These are phyloP conservation scores for Nomada lathburiana DNA, from an alignment of 2,888 invertebrate species.

Conservation along the genomic window DNA sequence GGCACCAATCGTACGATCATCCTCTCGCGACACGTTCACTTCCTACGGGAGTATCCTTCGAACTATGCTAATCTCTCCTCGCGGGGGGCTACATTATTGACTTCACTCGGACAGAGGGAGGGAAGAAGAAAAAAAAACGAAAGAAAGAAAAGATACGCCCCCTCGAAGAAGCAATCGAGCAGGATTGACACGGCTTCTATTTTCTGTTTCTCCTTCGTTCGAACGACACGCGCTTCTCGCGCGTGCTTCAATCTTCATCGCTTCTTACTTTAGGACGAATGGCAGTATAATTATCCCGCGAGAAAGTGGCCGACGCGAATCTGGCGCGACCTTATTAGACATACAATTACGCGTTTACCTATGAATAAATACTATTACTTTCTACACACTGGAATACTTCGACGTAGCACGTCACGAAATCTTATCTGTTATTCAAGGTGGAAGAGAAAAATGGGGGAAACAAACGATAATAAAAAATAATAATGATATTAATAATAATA, in stretches of 20 bases:
- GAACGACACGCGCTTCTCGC: slow-evolving; percentile 22
- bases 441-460: slow-evolving; percentile 51
- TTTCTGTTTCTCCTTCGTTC: background rate
- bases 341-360: slow-evolving; percentile 62
- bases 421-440: slow-evolving; percentile 61
- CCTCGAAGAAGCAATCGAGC: slow-evolving; percentile 22
- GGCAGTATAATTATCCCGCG: slow-evolving; percentile 54
- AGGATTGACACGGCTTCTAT: slow-evolving; percentile 1
- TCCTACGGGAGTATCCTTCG: background rate
- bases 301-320: slow-evolving; percentile 13
- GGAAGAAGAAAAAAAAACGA: too few species aligned
- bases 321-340: slow-evolving; percentile 27
- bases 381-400: slow-evolving; percentile 82
- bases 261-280: slow-evolving; percentile 52
- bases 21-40: background rate
- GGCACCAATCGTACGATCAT: slow-evolving; percentile 4
- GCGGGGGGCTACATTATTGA: slow-evolving; percentile 22
- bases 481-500: slow-evolving; percentile 25
- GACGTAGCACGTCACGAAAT: slow-evolving; percentile 64
- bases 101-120: slow-evolving; percentile 33
- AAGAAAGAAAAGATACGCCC: slow-evolving; percentile 22
- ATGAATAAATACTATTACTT: slow-evolving; percentile 82
- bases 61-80: background rate
- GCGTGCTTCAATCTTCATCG: slow-evolving; percentile 8
- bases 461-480: slow-evolving; percentile 29